Base-by-base conservation (phyloP, 2,888 invertebrate species). In the Cryptus armator region DNA sequence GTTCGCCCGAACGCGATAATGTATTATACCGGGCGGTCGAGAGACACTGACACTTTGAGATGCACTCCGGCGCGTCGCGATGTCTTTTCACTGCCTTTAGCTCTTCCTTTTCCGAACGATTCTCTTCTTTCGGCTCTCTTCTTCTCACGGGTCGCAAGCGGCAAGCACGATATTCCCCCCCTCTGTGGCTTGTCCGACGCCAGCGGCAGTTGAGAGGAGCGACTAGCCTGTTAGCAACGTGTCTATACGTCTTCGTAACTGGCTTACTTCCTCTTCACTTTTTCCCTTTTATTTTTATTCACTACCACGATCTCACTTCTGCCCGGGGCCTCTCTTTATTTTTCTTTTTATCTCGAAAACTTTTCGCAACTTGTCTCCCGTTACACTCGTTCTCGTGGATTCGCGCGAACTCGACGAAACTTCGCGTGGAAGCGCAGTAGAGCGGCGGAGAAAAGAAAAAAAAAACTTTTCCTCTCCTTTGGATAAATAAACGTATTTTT, bases 161-260 rank as follows among this genome's bases (percentile, higher is more conserved):
- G 37, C 37, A 37, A 37, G 37, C 37, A 9, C 37, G 37, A 37
- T 37, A 37, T 37, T 37, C 9, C 12, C 44, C 43, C 16, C 66
- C 44, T 44, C 66, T 43, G 66, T 24, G 66, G 37, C 37, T 37
- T 67, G 66, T 67, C 66, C 62, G 14, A 32, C 62, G 32, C 7
- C 66, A 6, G 44, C 64, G 44, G 66, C 24, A 67, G 44, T 67
- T 16, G 44, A 19, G 66, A 66, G 19, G 43, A 4, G 43, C 16
- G 64, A n/a, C 68, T 46, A 12, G 56, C 67, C 84, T 67, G 79
- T 84, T 84, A 76, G 80, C 71, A 80, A 59, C 80, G 80, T 67
- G 76, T 80, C 79, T 79, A 75, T 79, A 79, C 78, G 80, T 84
- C 84, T 76, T 80, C 84, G 66, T 67, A 74, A 79, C 64, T 76